A percentile compares a stretch with the other conserved stretches of the same genome.
Evolutionary conservation across 2,888 invertebrate species (phyloP).

Genomic region (Ctena decussata): DNA sequence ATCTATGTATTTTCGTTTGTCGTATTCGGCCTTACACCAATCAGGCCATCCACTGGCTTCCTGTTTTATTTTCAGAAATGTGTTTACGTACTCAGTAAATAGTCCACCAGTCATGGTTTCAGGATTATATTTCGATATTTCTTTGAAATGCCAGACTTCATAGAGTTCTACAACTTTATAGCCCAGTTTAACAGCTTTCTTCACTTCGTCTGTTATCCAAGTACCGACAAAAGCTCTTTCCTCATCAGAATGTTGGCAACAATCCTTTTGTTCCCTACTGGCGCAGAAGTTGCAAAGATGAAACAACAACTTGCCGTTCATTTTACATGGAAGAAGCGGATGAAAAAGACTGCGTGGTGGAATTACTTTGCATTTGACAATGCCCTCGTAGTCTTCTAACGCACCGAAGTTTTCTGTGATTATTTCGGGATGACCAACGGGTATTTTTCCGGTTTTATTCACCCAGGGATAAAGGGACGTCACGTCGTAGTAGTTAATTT

Average conservation of each 20-base stretch:
- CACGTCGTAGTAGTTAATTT: constrained; percentile 72
- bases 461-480: constrained; percentile 75
- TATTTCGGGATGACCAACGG: constrained; percentile 72
- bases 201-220: constrained; percentile 83
- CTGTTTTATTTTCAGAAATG: constrained; percentile 70
- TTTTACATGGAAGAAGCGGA: constrained; percentile 79
- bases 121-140: constrained; percentile 34
- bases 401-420: constrained; percentile 69
- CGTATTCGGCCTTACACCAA: constrained; percentile 42
- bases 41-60: constrained; percentile 74
- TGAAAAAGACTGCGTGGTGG: constrained; percentile 76
- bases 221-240: constrained; percentile 78
- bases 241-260: constrained; percentile 60
- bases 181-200: constrained; percentile 78
- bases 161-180: constrained; percentile 78
- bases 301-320: constrained; percentile 81
- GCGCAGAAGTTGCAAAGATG: constrained; percentile 74
- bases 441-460: constrained; percentile 69
- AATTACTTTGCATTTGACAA: constrained; percentile 74
- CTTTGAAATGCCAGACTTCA: constrained; percentile 83
- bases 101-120: constrained; percentile 57
- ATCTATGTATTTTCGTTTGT: constrained; percentile 66
- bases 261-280: constrained; percentile 20
- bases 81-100: constrained; percentile 79
- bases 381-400: constrained; percentile 71